A percentile compares a stretch with the other conserved stretches of the same genome.
These are phyloP conservation scores for Mimas tiliae DNA, from an alignment of 2,888 invertebrate species.

Conservation along the genomic window DNA sequence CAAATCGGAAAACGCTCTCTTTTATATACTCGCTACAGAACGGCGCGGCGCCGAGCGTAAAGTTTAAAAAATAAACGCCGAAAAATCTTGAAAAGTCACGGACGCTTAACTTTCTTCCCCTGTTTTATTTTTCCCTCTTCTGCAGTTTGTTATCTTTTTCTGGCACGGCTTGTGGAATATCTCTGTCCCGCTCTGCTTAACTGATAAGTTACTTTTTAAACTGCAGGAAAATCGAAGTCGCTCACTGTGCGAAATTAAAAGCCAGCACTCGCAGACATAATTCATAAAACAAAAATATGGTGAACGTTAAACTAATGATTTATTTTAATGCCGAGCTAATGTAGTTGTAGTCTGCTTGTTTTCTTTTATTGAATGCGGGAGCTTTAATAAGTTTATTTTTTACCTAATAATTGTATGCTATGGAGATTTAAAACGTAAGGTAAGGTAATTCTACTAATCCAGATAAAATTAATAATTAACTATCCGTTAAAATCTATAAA, in stretches of 20 bases:
- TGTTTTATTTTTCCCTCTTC: constrained; percentile 82
- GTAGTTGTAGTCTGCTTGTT: constrained; percentile 39
- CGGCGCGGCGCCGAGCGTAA: constrained; percentile 64
- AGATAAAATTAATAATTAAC: too few species aligned
- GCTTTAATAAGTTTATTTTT: background rate
- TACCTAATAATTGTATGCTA: background rate
- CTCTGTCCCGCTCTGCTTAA: constrained; percentile 66
- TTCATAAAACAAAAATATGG: constrained; percentile 81
- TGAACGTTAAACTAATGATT: constrained; percentile 63
- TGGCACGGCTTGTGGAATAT: constrained; percentile 50
- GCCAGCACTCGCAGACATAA: constrained; percentile 79
- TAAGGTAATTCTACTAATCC: background rate
- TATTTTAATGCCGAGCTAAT: constrained; percentile 41
- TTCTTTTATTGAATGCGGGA: constrained; percentile 31
- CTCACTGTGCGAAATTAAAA: constrained; percentile 79
- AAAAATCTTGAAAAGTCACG: constrained; percentile 85
- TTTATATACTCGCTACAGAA: constrained; percentile 70
- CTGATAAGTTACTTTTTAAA: constrained; percentile 84
- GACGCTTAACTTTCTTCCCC: constrained; percentile 85
- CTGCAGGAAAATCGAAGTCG: constrained; percentile 81
- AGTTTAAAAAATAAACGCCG: constrained; percentile 82
- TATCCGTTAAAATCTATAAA: too few species aligned
- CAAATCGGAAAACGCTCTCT: constrained; percentile 72
- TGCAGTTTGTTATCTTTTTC: constrained; percentile 60
- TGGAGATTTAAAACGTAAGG: background rate